Conservation (phyloP, 2,113 vertebrate genomes). For the Seriola dumerili region DNA sequence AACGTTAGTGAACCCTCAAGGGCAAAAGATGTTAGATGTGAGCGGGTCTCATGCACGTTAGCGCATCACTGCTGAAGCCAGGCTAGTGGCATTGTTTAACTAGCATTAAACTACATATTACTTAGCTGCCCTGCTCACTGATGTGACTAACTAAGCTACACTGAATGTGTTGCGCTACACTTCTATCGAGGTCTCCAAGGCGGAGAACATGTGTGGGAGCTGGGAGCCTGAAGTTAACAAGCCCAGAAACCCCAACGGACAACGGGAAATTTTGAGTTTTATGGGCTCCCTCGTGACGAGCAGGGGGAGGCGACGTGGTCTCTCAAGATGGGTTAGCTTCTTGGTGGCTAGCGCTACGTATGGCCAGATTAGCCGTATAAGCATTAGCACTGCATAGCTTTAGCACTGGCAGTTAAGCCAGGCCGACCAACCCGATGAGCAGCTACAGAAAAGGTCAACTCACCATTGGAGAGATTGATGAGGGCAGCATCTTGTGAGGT, state of each 20-base stretch:
- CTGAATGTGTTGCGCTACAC: background rate
- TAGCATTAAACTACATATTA: slow-evolving; percentile 61
- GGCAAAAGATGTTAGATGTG: background rate
- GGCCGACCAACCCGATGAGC: slow-evolving; percentile 55
- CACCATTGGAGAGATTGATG: slow-evolving; percentile 91
- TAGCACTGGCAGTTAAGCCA: slow-evolving; percentile 57
- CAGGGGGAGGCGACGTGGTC: slow-evolving; percentile 57
- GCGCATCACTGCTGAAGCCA: slow-evolving; percentile 21
- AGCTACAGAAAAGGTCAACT: slow-evolving; percentile 61
- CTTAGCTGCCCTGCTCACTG: slow-evolving; percentile 19
- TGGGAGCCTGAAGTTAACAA: background rate
- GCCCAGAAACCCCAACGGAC: too few relatives aligned
- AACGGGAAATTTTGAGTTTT: slow-evolving; percentile 12
- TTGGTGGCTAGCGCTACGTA: slow-evolving; percentile 55
- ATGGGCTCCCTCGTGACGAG: slow-evolving; percentile 64
- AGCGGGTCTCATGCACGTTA: background rate
- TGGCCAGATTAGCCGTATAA: slow-evolving; percentile 48
- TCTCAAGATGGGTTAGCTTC: slow-evolving; percentile 62
- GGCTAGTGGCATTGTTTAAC: slow-evolving; percentile 72
- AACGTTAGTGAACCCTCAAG: background rate
- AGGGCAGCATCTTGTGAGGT: slow-evolving; percentile 90
- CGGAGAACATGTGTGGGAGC: background rate
- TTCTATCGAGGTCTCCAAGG: background rate
- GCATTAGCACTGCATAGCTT: slow-evolving; percentile 69
- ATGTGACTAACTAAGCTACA: background rate